Evolutionary conservation across 2,888 invertebrate species (phyloP).

Genomic region (Bedellia somnulentella): DNA sequence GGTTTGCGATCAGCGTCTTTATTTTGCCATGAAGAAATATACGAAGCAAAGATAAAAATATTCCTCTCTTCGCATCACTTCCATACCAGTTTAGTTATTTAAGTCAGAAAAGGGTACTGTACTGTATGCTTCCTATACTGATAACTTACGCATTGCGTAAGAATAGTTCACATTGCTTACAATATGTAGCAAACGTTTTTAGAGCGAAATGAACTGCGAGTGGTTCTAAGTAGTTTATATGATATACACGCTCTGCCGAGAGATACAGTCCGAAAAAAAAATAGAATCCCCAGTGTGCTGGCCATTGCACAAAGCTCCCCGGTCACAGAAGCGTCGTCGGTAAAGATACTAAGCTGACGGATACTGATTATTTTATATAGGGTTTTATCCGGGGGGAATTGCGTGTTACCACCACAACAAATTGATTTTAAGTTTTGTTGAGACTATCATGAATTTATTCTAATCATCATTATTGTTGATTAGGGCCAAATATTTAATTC

Average conservation of each 20-base stretch:
- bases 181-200: not conserved
- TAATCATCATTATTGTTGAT: not conserved
- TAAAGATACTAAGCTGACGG: not conserved
- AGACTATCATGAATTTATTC: not conserved
- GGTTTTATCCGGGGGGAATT: not conserved
- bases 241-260: not conserved
- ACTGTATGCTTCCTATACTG: not conserved
- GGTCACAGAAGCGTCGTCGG: not conserved
- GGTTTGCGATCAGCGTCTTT: not conserved
- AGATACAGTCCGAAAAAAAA: not conserved
- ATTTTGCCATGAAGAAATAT: not conserved
- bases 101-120: not conserved
- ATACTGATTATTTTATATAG: not conserved
- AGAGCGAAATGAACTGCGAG: not conserved
- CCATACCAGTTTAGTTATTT: not conserved
- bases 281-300: not conserved
- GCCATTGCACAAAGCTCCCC: not conserved
- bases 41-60: constrained; percentile 1
- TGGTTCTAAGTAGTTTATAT: constrained; percentile 1
- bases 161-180: not conserved
- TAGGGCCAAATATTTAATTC: constrained; percentile 1
- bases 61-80: not conserved
- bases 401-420: not conserved
- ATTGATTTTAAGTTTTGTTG: not conserved
- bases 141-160: not conserved